A percentile compares a stretch with the other conserved stretches of the same genome.
These are phyloP conservation scores for Hermetia illucens DNA, from an alignment of 1,140 invertebrate species.

Conservation along the genomic window DNA sequence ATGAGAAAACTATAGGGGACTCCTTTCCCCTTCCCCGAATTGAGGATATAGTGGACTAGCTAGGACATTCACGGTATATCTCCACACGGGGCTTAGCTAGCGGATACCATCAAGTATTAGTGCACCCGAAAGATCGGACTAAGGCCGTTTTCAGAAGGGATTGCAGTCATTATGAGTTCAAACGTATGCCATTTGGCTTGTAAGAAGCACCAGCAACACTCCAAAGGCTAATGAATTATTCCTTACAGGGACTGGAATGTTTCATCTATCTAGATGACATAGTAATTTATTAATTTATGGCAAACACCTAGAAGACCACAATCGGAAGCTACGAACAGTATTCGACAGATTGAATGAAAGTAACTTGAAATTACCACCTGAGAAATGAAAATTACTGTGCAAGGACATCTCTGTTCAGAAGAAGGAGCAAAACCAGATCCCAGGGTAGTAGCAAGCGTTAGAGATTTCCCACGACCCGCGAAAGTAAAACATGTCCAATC, in stretches of 20 bases:
- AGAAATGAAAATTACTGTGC: constrained; percentile 10
- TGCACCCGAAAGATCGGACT: constrained; percentile 15
- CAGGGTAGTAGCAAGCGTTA: neutral
- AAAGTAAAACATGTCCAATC: constrained; percentile 10
- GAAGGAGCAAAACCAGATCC: constrained; percentile 17
- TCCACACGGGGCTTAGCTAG: too few relatives aligned
- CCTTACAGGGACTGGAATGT: constrained; percentile 3
- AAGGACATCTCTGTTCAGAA: constrained; percentile 15
- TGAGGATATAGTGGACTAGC: too few relatives aligned
- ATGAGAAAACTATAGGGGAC: too few relatives aligned
- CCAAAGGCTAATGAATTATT: constrained; percentile 14
- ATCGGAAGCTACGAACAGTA: neutral
- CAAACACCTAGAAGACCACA: constrained; percentile 7
- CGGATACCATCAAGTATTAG: constrained; percentile 34
- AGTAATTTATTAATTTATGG: constrained; percentile 8
- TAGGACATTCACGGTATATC: too few relatives aligned
- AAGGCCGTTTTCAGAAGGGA: constrained; percentile 30
- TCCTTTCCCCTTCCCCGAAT: too few relatives aligned
- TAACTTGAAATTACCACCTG: constrained; percentile 8
- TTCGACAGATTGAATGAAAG: constrained; percentile 9
- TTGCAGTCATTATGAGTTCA: constrained; percentile 11
- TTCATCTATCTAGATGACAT: constrained; percentile 7
- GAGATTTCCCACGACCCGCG: neutral
- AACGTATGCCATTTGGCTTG: constrained; percentile 12
- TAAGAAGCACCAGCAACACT: constrained; percentile 14